Conservation (phyloP, 1,140 invertebrate species). For the Nasonia vitripennis region DNA sequence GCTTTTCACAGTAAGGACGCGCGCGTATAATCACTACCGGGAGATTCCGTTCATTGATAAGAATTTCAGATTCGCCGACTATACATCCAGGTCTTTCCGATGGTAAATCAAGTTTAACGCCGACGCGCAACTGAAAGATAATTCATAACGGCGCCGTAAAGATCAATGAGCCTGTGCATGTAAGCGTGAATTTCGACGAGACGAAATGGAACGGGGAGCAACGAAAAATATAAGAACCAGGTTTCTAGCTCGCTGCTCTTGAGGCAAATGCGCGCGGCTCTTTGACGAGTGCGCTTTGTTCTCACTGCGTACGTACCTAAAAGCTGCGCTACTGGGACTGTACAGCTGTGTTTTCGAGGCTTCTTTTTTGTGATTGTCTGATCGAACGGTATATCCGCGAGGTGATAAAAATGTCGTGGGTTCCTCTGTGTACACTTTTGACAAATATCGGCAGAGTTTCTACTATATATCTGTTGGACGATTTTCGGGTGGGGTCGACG, state of each 20-base stretch:
- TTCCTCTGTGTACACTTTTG: no score
- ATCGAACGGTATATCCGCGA: no score
- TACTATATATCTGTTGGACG: no score
- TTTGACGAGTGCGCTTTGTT: neutral
- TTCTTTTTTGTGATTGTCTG: no score
- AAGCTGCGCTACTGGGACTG: no score
- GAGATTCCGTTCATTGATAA: neutral
- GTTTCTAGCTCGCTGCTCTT: slow-evolving; percentile 15
- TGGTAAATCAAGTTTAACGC: neutral
- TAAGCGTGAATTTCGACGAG: neutral
- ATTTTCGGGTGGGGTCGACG: no score
- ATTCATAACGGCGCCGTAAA: slow-evolving; percentile 1
- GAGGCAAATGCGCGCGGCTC: neutral
- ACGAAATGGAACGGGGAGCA: slow-evolving; percentile 20
- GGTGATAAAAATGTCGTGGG: no score
- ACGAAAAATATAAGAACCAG: slow-evolving; percentile 20
- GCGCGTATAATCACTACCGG: neutral
- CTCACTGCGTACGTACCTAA: no score
- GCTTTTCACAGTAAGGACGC: no score
- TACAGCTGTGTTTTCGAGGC: no score
- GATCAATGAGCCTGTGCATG: neutral
- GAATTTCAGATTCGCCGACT: neutral
- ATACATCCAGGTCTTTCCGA: neutral
- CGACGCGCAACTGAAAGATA: neutral
- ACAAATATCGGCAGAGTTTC: no score